These are phyloP conservation scores for Brienomyrus longianalis DNA, from an alignment of 2,113 vertebrate species.

Conservation along the genomic window DNA sequence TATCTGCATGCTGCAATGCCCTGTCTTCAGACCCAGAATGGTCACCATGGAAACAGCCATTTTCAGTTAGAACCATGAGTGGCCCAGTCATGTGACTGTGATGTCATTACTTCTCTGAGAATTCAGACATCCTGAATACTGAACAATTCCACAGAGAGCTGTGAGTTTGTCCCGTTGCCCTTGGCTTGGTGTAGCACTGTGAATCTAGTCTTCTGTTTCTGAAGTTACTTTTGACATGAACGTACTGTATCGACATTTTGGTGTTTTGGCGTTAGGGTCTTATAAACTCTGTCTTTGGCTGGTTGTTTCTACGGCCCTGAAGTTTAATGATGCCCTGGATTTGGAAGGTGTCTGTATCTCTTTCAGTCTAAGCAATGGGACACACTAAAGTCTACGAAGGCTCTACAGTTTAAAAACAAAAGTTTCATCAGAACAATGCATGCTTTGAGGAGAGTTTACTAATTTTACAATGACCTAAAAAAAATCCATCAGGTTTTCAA, in stretches of 20 bases:
- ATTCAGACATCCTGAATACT: background rate
- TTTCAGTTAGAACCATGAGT: background rate
- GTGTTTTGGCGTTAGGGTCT: background rate
- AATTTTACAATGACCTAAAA: background rate
- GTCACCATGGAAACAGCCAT: slow-evolving; percentile 1
- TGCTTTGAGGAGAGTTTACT: background rate
- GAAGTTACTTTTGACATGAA: background rate
- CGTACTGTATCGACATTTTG: background rate
- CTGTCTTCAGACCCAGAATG: background rate
- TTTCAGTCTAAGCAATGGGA: background rate
- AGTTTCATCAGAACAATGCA: background rate
- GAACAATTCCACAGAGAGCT: background rate
- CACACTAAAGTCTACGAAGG: background rate
- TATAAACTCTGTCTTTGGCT: background rate
- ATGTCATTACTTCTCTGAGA: background rate
- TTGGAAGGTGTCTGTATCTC: background rate
- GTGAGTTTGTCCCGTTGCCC: background rate
- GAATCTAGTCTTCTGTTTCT: background rate
- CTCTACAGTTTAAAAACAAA: background rate
- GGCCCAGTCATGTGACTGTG: background rate
- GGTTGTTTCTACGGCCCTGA: background rate
- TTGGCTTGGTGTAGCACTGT: background rate
- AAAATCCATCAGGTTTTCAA: background rate
- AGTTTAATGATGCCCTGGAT: background rate
- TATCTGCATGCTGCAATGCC: background rate